Base-by-base conservation (phyloP, 2,888 invertebrate species). In the Cephus nigrinus region DNA sequence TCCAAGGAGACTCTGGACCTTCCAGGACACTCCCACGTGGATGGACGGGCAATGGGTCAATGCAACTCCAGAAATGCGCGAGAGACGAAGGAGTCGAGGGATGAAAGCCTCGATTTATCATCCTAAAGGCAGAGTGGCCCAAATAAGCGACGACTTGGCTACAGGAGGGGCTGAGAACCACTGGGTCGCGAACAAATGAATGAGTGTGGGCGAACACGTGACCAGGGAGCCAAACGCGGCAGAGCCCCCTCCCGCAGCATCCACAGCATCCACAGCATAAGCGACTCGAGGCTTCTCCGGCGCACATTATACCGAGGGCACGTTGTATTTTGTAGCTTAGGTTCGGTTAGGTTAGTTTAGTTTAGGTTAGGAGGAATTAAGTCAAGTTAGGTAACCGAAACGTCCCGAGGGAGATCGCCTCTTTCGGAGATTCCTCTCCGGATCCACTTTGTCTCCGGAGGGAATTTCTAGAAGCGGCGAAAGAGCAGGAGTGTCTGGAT, bases 141-240 rank as follows among this genome's bases (percentile, higher is more conserved):
- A 83, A 78, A 84, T 83, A 83, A 80, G 73, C 80, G 40, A 79
- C 81, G 80, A 82, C 80, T 84, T 81, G 79, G 79, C 82, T 79
- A 80, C 75, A 76, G 74, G 80, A 35, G 35, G 35, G 40, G 81
- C 81, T 88, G 88, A 88, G 88, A 82, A 82, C 86, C 87, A 79
- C 88, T 89, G 85, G 78, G 78, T 79, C 74, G 84, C 83, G 86
- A 84, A 87, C 88, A 89, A 88, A 89, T 88, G 89, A 89, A 89
- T 88, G 88, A 89, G 86, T 88, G 86, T 88, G 85, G 86, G 87
- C 87, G 87, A 88, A 83, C 87, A 88, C 89, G 88, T 89, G 89
- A 89, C 87, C 84, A 82, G 85, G 81, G 84, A 88, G 81, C 83
- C 83, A 88, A 89, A 82, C 84, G 77, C 81, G 35, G 74, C 75